A percentile compares a stretch with the other conserved stretches of the same genome.
Conservation (phyloP, 2,113 vertebrate genomes). For the Polyodon spathula region DNA sequence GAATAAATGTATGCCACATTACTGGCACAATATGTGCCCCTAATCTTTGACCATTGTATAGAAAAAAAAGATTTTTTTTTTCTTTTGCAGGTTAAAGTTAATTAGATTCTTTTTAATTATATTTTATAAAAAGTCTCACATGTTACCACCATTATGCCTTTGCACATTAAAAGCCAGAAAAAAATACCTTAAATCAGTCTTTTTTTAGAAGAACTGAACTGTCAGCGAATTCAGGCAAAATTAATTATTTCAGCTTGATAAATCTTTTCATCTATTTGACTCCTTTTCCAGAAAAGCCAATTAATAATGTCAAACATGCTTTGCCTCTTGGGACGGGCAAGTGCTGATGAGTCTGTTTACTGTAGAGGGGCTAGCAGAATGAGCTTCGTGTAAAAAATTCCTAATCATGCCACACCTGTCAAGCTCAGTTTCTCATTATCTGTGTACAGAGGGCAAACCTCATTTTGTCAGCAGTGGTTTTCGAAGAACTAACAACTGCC, state of each 20-base stretch:
- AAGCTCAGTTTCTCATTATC: slow-evolving; percentile 83
- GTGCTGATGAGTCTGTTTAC: slow-evolving; percentile 97
- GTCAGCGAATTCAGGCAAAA: slow-evolving; percentile 96
- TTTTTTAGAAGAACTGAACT: slow-evolving; percentile 88
- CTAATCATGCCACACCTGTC: slow-evolving; percentile 92
- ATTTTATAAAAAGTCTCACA: slow-evolving; percentile 81
- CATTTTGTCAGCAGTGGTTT: slow-evolving; percentile 83
- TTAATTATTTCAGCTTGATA: slow-evolving; percentile 99
- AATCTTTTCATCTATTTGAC: slow-evolving; percentile 99
- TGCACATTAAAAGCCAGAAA: slow-evolving; percentile 51
- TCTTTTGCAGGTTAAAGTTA: slow-evolving; percentile 83
- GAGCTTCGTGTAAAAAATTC: slow-evolving; percentile 65
- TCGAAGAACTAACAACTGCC: slow-evolving; percentile 73
- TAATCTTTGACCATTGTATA: slow-evolving; percentile 81
- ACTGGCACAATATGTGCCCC: slow-evolving; percentile 73
- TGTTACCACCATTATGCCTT: slow-evolving; percentile 76
- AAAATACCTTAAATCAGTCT: slow-evolving; percentile 57
- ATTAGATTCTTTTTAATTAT: slow-evolving; percentile 96
- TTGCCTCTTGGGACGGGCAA: slow-evolving; percentile 74
- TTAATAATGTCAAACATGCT: slow-evolving; percentile 99
- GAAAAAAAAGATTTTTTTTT: slow-evolving; percentile 58
- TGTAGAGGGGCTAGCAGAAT: slow-evolving; percentile 59
- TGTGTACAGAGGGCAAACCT: slow-evolving; percentile 77
- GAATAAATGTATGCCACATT: slow-evolving; percentile 88
- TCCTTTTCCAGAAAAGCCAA: slow-evolving; percentile 98